Percentiles rank a stretch among this genome's conserved stretches.
Evolutionary conservation across 2,797 vertebrate genomes (phyloP).

Genomic region (Amblyraja radiata): DNA sequence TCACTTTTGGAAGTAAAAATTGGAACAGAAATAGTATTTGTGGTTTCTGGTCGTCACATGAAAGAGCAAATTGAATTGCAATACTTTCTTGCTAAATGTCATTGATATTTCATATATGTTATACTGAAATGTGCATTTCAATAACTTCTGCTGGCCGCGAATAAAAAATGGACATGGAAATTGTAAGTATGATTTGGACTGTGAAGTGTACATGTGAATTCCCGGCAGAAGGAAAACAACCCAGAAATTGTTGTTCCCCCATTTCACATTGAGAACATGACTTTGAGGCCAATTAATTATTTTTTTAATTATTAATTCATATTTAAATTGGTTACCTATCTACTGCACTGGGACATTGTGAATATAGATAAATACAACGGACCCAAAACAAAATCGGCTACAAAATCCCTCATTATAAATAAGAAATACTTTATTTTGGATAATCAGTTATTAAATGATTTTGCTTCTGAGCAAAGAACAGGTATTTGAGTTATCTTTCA

Average conservation of each 20-base stretch:
- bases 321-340: background rate
- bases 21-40: background rate
- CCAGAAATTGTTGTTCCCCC: too few relatives aligned
- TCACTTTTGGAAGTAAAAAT: too few relatives aligned
- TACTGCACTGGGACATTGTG: background rate
- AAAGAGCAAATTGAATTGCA: background rate
- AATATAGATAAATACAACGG: background rate
- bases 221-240: too few relatives aligned
- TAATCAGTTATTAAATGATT: background rate
- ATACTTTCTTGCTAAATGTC: background rate
- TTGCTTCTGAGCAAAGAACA: background rate
- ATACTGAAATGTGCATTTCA: background rate
- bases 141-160: background rate
- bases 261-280: too few relatives aligned
- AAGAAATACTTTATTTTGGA: background rate
- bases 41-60: background rate
- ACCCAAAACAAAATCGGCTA: background rate
- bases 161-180: background rate
- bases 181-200: too few relatives aligned
- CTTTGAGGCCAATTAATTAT: background rate
- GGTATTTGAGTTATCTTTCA: background rate
- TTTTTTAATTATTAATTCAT: background rate
- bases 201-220: too few relatives aligned
- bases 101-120: background rate
- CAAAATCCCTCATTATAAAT: background rate